Conservation (phyloP, 2,797 vertebrate genomes). For the Molothrus ater region DNA sequence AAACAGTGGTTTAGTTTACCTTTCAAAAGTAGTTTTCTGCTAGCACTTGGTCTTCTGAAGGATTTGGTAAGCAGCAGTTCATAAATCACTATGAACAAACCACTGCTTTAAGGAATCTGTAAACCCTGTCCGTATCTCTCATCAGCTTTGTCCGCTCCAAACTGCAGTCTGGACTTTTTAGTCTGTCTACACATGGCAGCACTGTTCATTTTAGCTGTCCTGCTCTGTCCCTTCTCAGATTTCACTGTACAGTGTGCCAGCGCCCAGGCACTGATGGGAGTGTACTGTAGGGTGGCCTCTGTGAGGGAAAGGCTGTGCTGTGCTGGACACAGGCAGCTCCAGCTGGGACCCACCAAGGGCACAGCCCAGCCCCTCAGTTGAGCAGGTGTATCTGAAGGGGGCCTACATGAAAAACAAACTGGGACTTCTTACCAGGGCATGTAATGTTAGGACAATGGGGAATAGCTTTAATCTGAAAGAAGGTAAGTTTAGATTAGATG, state of each 20-base stretch:
- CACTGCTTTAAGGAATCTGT: not conserved
- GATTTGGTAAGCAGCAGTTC: not conserved
- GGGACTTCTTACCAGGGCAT: not conserved
- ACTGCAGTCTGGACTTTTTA: not conserved
- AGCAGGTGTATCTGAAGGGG: not conserved
- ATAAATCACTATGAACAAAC: not conserved
- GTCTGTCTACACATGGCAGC: fast-evolving
- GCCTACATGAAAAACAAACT: not conserved
- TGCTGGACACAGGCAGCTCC: not conserved
- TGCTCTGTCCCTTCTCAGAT: not conserved
- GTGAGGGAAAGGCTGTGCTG: not conserved
- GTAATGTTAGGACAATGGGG: not conserved
- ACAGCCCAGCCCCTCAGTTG: fast-evolving
- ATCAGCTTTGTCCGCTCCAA: not conserved
- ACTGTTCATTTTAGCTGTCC: not conserved
- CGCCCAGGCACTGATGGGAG: not conserved
- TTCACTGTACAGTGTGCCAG: not conserved
- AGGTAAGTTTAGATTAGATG: not conserved
- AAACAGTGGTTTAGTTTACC: not conserved
- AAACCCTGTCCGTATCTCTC: fast-evolving
- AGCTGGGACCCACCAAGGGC: not conserved
- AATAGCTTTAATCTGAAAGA: not conserved
- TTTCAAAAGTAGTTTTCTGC: not conserved
- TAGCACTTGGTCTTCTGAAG: not conserved
- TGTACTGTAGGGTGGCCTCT: not conserved